Base-by-base conservation (phyloP, 2,888 invertebrate genomes). In the Hyppa rectilinea region DNA sequence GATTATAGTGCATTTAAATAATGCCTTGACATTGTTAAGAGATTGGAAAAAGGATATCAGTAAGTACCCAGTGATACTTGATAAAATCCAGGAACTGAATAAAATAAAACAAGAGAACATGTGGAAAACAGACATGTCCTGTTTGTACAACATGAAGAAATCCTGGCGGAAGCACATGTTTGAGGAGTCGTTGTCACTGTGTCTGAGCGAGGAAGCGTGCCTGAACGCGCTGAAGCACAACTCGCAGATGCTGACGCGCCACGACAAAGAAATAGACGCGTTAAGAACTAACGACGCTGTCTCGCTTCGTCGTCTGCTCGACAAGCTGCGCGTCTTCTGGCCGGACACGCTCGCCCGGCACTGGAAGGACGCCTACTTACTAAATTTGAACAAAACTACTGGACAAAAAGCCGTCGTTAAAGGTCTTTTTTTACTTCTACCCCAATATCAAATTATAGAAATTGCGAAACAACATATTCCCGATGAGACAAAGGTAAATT, bases 201-300 rank as follows among this genome's bases (percentile, higher is more conserved):
- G 76, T 31, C 87, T 89, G 2, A 81, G 75, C 43, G 89, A 90
- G 82, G 84, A 85, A 58, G 85, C 87, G 9, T 93, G 90, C 64
- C 23, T 94, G 6, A 94, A 94, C 78, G 93, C 89, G 6, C 78
- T 95, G 26, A 94, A 94, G 78, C 92, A 94, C 76, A 88, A 91
- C 31, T 89, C 94, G 7, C 80, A 81, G 14, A 52, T 94, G n/a
- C 77, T 95, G n/a, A 61, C 67, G 23, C 84, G 84, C 17, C 79
- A 90, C 65, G 83, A 87, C 43, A 74, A 75, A 4, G 85, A 89
- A 31, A 67, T 93, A 14, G 77, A 85, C 10, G 67, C 75, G 1
- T 74, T 93, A 49, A 87, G 84, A 67, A 80, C 82, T 26, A 86
- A 89, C 29, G 88, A 93, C 26, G 71, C 74, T 3, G 56, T 89